Percentiles rank a stretch among this genome's conserved stretches.
phyloP scores from a whole-genome alignment of 2,113 vertebrate species.

The Pollachius pollachius region DNA sequence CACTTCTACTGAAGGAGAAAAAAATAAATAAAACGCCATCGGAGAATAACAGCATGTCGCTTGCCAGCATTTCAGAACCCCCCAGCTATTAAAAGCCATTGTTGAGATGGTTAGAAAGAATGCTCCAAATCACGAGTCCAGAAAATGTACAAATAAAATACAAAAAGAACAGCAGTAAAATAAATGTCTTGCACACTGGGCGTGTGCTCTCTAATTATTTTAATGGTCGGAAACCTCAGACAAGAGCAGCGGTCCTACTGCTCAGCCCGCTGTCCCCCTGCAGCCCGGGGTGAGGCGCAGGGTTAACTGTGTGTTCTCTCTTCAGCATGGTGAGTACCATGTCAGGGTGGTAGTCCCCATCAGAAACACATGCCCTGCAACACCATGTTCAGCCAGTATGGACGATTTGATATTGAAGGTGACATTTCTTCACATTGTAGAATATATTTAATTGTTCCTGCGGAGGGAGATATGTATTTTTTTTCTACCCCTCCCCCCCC shows the following conservation, averaged over 20 bases:
- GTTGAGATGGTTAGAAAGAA: constrained; percentile 21
- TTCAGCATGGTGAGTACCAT: constrained; percentile 38
- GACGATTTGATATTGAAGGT: constrained; percentile 74
- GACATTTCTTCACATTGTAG: constrained; percentile 74
- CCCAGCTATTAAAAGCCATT: constrained; percentile 5
- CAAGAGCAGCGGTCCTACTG: background rate
- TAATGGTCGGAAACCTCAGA: background rate
- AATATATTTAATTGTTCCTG: constrained; percentile 73
- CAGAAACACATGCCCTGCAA: constrained; percentile 56
- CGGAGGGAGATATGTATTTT: constrained; percentile 68
- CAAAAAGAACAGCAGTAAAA: too few relatives aligned
- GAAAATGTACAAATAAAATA: background rate
- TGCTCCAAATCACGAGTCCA: constrained; percentile 6
- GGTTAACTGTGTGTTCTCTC: too few relatives aligned
- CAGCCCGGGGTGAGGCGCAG: constrained; percentile 49
- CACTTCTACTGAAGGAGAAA: constrained; percentile 23
- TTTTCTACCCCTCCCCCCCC: too few relatives aligned
- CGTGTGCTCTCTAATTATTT: too few relatives aligned
- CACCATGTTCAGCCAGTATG: constrained; percentile 74
- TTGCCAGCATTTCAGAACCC: constrained; percentile 7
- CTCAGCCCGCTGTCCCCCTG: constrained; percentile 42
- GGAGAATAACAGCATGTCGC: constrained; percentile 1
- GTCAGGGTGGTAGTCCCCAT: constrained; percentile 53
- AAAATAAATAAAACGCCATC: background rate
- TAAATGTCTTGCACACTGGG: too few relatives aligned